Evolutionary conservation across 2,888 invertebrate genomes (phyloP).

Genomic region (Brachyptera putata): DNA sequence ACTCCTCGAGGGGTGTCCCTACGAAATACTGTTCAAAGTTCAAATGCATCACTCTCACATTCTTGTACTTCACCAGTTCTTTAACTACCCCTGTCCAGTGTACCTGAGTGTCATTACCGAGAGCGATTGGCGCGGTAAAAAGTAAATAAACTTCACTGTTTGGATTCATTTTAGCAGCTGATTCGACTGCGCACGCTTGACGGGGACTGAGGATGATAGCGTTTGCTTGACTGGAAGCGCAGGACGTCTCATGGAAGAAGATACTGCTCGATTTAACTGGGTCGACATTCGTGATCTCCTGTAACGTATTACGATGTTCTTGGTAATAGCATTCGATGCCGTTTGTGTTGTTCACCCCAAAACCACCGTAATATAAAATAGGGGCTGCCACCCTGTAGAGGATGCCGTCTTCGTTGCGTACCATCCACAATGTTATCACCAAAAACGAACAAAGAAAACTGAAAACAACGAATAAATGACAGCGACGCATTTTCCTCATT

Average conservation of each 20-base stretch:
- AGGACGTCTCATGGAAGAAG: slow-evolving; percentile 66
- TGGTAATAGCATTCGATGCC: slow-evolving; percentile 27
- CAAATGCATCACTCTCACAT: slow-evolving; percentile 25
- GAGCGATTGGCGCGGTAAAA: slow-evolving; percentile 47
- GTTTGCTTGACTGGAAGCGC: slow-evolving; percentile 41
- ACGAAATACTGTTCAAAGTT: slow-evolving; percentile 26
- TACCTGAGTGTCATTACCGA: slow-evolving; percentile 38
- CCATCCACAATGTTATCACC: slow-evolving; percentile 18
- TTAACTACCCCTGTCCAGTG: slow-evolving; percentile 27
- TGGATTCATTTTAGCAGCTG: slow-evolving; percentile 60
- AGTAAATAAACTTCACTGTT: slow-evolving; percentile 53
- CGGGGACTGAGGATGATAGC: slow-evolving; percentile 38
- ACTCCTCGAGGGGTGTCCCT: slow-evolving; percentile 55
- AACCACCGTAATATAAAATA: slow-evolving; percentile 8
- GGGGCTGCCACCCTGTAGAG: slow-evolving; percentile 19
- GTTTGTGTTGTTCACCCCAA: neutral
- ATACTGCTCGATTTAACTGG: slow-evolving; percentile 41
- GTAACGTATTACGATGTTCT: neutral
- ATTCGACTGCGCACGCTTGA: slow-evolving; percentile 61
- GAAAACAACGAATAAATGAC: neutral
- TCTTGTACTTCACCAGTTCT: slow-evolving; percentile 45
- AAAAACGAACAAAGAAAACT: slow-evolving; percentile 5
- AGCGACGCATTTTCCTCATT: neutral
- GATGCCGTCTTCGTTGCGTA: neutral
- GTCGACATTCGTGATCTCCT: slow-evolving; percentile 9